Conservation (phyloP, 2,113 vertebrate species). For the Pampusana beccarii region DNA sequence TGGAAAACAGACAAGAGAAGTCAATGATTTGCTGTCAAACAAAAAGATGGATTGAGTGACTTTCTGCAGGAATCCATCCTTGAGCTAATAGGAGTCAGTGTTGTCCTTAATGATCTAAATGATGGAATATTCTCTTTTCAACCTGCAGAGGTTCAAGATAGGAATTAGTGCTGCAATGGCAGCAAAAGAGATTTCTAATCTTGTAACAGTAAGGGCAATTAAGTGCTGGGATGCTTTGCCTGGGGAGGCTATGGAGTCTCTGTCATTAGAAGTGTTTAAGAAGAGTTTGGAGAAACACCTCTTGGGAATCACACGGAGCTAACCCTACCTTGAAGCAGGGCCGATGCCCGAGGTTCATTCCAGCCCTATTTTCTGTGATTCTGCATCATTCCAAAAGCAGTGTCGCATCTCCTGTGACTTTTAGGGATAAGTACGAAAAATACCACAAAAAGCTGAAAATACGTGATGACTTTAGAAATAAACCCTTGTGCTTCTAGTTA, state of each 20-base stretch:
- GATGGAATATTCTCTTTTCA: slow-evolving; percentile 27
- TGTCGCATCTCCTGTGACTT: neutral
- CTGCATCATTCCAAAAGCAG: neutral
- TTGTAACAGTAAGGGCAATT: neutral
- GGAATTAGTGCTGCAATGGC: slow-evolving; percentile 28
- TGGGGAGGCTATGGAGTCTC: neutral
- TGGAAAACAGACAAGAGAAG: slow-evolving; percentile 35
- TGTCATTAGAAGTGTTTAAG: neutral
- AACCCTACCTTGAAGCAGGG: neutral
- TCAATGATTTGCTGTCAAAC: slow-evolving; percentile 32
- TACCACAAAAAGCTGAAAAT: neutral
- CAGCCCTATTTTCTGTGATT: neutral
- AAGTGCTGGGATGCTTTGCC: neutral
- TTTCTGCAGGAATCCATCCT: slow-evolving; percentile 46
- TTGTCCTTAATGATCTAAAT: slow-evolving; percentile 28
- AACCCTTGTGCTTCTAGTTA: neutral
- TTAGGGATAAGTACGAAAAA: neutral
- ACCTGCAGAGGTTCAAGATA: neutral
- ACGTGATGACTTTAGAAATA: rapidly evolving
- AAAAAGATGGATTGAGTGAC: slow-evolving; percentile 43
- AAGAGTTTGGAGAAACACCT: neutral
- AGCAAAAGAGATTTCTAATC: neutral
- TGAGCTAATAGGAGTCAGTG: neutral
- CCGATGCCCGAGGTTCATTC: neutral
- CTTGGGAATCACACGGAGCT: neutral